phyloP scores from a whole-genome alignment of 2,113 vertebrate genomes.

The Syrrhaptes paradoxus region DNA sequence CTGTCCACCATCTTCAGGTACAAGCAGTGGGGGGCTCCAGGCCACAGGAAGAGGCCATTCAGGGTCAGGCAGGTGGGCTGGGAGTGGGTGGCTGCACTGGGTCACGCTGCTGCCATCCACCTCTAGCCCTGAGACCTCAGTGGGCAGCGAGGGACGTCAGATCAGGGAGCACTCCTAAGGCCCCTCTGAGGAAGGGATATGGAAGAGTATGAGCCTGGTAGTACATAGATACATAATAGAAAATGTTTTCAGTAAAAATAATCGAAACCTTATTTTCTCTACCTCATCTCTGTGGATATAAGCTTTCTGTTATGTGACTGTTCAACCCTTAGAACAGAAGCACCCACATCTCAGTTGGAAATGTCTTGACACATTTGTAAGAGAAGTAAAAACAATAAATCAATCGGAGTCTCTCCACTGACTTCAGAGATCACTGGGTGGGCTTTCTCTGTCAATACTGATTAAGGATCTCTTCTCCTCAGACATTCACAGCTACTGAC shows the following conservation, averaged over 20 bases:
- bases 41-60: background rate
- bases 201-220: background rate
- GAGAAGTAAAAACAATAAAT: background rate
- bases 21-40: background rate
- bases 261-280: background rate
- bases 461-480: background rate
- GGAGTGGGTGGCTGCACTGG: rapidly evolving
- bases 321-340: background rate
- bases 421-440: background rate
- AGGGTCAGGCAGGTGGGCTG: background rate
- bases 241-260: background rate
- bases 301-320: background rate
- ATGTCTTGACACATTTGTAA: background rate
- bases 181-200: background rate
- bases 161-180: background rate
- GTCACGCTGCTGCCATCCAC: background rate
- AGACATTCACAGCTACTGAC: background rate
- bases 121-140: background rate
- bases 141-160: background rate
- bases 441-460: background rate
- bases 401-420: background rate
- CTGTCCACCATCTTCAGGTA: background rate
- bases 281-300: background rate
- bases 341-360: background rate
- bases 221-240: background rate